Evolutionary conservation across 2,888 invertebrate species (phyloP).

Genomic region (Nasonovia ribisnigri): DNA sequence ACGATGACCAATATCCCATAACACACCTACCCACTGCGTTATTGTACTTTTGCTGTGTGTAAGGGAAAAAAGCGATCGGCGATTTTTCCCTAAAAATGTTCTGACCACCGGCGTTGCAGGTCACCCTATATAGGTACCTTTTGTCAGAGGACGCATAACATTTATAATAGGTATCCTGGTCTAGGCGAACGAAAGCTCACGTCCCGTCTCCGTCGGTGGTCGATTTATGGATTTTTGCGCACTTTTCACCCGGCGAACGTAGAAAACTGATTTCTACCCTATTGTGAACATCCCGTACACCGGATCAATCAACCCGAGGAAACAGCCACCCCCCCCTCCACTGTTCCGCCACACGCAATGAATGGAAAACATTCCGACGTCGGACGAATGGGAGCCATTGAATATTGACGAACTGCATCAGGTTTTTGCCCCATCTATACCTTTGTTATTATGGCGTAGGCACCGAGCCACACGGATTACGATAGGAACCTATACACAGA

Average conservation of each 20-base stretch:
- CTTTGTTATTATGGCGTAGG: not conserved
- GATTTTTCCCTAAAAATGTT: not conserved
- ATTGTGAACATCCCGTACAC: constrained; percentile 31
- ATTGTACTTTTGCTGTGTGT: not conserved
- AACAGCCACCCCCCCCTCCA: not conserved
- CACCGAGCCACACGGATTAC: not conserved
- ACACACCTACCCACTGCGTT: not conserved
- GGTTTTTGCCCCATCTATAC: not conserved
- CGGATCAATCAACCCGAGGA: constrained; percentile 41
- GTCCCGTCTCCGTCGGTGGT: not conserved
- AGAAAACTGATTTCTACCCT: constrained; percentile 26
- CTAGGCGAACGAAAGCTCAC: not conserved
- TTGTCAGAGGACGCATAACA: not conserved
- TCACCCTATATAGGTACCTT: not conserved
- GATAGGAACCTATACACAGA: too few relatives aligned
- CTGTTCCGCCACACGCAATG: not conserved
- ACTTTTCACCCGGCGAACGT: constrained; percentile 5
- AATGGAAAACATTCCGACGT: constrained; percentile 23
- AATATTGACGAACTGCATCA: constrained; percentile 40
- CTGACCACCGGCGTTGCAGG: not conserved
- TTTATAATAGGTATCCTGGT: constrained; percentile 8
- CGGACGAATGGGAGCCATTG: constrained; percentile 22
- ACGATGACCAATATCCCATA: not conserved
- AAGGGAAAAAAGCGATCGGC: not conserved
- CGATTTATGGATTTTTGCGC: not conserved